phyloP scores from a whole-genome alignment of 2,113 vertebrate species.

The Nycticryphes semicollaris region DNA sequence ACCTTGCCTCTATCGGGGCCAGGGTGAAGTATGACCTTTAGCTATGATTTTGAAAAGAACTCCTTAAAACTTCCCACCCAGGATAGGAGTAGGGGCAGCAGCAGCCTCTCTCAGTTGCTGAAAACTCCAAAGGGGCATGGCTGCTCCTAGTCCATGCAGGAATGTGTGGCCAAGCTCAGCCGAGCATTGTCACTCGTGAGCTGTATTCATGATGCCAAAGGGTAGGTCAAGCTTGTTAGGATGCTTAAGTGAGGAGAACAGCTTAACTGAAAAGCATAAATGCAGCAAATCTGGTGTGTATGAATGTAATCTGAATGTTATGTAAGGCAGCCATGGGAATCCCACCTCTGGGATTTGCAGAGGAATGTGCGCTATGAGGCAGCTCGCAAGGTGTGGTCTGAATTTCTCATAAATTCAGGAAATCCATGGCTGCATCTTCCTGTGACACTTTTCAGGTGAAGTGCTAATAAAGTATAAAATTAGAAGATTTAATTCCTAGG shows the following conservation, averaged over 20 bases:
- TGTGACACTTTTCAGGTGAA: not conserved
- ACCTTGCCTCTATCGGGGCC: not conserved
- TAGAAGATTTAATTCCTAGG: not conserved
- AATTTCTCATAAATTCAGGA: not conserved
- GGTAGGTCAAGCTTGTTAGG: not conserved
- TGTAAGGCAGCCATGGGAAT: accelerated
- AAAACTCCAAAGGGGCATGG: not conserved
- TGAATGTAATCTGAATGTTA: not conserved
- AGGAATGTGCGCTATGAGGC: not conserved
- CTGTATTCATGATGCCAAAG: not conserved
- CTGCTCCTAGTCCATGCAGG: not conserved
- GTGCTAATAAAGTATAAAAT: not conserved
- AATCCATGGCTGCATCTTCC: not conserved
- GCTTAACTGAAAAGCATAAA: not conserved
- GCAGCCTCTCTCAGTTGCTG: not conserved
- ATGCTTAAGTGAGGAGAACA: not conserved
- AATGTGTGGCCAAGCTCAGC: not conserved
- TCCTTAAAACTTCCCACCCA: not conserved
- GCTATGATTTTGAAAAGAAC: not conserved
- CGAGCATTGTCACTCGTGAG: not conserved
- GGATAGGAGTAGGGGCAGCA: not conserved
- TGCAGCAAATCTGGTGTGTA: not conserved
- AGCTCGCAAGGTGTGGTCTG: not conserved
- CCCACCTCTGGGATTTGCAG: not conserved
- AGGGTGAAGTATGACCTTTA: not conserved